These are phyloP conservation scores for Illadopsis cleaveri DNA, from an alignment of 2,113 vertebrate genomes.

Conservation along the genomic window DNA sequence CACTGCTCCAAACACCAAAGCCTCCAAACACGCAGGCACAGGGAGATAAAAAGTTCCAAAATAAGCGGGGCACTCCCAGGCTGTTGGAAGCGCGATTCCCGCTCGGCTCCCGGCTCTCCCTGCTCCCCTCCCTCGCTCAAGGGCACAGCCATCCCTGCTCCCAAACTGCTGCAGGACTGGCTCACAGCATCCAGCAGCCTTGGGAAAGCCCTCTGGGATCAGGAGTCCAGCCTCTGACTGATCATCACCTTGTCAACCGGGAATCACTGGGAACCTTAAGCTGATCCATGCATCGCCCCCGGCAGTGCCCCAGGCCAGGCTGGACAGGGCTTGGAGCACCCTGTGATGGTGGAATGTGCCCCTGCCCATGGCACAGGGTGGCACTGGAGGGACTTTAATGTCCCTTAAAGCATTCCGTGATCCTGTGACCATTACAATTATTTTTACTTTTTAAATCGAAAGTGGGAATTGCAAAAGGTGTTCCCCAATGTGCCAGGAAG, in stretches of 20 bases:
- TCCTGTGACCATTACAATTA: not conserved
- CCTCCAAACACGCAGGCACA: not conserved
- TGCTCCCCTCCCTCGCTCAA: not conserved
- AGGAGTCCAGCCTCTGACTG: not conserved
- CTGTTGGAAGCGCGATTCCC: accelerated
- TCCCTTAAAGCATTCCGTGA: too few species aligned
- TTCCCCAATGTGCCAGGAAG: not conserved
- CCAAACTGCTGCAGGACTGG: not conserved
- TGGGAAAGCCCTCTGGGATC: not conserved
- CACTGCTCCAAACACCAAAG: not conserved
- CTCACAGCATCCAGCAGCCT: accelerated
- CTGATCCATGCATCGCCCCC: accelerated
- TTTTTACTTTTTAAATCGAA: not conserved
- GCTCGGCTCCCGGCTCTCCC: not conserved
- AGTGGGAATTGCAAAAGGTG: not conserved
- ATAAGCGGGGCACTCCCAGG: not conserved
- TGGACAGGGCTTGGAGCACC: not conserved
- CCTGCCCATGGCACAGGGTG: not conserved
- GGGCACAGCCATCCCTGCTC: not conserved
- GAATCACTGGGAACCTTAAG: not conserved
- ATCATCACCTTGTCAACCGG: not conserved
- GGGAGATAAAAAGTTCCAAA: not conserved
- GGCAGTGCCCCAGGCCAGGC: not conserved
- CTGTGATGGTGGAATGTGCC: not conserved
- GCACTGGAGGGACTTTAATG: not conserved